phyloP scores from a whole-genome alignment of 2,888 invertebrate genomes.

The Spatulosminthurus flaviceps region DNA sequence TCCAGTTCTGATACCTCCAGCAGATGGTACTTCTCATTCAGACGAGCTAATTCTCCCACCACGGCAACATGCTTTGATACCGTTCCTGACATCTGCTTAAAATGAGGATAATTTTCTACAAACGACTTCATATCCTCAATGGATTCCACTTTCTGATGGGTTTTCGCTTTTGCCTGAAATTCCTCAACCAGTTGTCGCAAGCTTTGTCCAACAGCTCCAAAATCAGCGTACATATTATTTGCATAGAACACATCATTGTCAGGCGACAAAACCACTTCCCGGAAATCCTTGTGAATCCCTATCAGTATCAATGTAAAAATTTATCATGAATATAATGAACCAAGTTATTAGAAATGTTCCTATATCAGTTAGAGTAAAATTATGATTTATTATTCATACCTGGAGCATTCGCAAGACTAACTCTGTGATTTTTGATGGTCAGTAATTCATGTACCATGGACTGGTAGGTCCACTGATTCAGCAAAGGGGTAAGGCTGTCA shows the following conservation, averaged over 20 bases:
- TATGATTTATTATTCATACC: slow-evolving; percentile 70
- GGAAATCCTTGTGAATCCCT: slow-evolving; percentile 82
- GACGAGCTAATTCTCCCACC: slow-evolving; percentile 90
- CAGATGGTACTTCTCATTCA: slow-evolving; percentile 80
- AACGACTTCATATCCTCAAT: slow-evolving; percentile 99
- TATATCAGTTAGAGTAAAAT: too few relatives aligned
- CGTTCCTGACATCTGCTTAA: slow-evolving; percentile 82
- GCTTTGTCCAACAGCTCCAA: slow-evolving; percentile 97
- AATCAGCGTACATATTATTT: slow-evolving; percentile 90
- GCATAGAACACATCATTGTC: slow-evolving; percentile 97
- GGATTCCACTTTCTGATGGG: slow-evolving; percentile 96
- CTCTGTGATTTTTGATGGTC: slow-evolving; percentile 91
- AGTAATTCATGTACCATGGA: slow-evolving; percentile 99
- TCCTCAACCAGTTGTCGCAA: slow-evolving; percentile 98
- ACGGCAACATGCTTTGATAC: slow-evolving; percentile 98
- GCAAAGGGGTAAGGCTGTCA: slow-evolving; percentile 94
- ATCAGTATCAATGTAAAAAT: not conserved
- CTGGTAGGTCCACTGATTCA: slow-evolving; percentile 99
- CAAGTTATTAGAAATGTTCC: too few relatives aligned
- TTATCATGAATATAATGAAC: too few relatives aligned
- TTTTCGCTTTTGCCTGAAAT: slow-evolving; percentile 94
- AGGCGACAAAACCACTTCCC: slow-evolving; percentile 91
- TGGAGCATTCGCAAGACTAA: slow-evolving; percentile 84
- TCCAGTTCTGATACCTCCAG: slow-evolving; percentile 93
- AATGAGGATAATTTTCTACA: slow-evolving; percentile 97